Conservation (phyloP, 2,113 vertebrate species). For the Abramis brama region DNA sequence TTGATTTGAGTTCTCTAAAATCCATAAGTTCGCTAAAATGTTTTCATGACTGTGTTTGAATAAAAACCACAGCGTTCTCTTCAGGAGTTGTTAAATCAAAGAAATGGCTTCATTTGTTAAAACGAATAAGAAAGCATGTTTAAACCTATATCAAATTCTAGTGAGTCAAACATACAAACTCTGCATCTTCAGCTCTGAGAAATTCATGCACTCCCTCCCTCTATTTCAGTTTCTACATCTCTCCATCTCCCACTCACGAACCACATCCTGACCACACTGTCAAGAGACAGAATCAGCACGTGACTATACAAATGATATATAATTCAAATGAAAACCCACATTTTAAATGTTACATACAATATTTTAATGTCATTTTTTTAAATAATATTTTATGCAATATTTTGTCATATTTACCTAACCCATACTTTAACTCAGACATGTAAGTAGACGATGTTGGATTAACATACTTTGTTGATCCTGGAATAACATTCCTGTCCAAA, state of each 20-base stretch:
- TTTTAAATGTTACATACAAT: background rate
- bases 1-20: no score
- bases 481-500: no score
- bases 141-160: background rate
- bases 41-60: background rate
- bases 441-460: no score
- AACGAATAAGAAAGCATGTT: background rate
- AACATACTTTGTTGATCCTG: no score
- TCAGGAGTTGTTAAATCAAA: background rate
- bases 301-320: background rate
- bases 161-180: background rate
- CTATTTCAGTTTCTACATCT: background rate
- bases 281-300: background rate
- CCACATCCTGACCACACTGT: constrained; percentile 18
- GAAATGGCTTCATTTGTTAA: background rate
- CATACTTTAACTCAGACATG: no score
- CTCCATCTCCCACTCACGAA: background rate
- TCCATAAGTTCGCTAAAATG: background rate
- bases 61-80: background rate
- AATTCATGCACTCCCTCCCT: background rate
- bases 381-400: no score
- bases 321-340: background rate
- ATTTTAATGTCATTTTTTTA: no score
- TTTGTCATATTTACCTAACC: no score
- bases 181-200: background rate